Base-by-base conservation (phyloP, 2,113 vertebrate species). In the Ceuthmochares aereus region DNA sequence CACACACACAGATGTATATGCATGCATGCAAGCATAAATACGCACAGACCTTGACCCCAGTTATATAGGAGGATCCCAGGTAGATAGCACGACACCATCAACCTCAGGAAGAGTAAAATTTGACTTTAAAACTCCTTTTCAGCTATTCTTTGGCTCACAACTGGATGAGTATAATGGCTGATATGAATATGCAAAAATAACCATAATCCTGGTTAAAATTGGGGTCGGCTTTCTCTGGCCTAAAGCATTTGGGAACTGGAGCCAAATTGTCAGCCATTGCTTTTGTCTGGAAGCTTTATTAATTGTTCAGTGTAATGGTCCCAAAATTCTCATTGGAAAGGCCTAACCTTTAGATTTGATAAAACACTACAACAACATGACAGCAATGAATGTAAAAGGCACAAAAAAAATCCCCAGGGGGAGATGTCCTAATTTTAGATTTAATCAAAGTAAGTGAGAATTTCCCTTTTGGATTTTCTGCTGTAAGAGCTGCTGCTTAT, bases 171-270 rank as follows among this genome's bases (percentile, higher is more conserved):
- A 34, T 72, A 29, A 49, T 60, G 29, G 22, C 8, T n/a, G 7
- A 32, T 79, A 37, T 87, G 55, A 88, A 88, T 72, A 77, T 84
- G 18, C 4, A 59, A 49, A 54, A 95, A 85, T 82, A 62, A 43
- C 43, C 54, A 25, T 62, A 94, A 79, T 32, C 16, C 56, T 58
- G 9, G 8, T 67, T 63, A 22, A 91, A 36, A 79, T 66, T 67
- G 67, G 25, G 26, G 47, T 70, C 56, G 5, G 7, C 45, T 76
- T 87, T 63, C 67, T 43, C 27, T 89, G n/a, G 23, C 64, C 80
- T 81, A 51, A 63, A 13, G 40, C 20, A 3, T 80, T 86, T 74
- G 55, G n/a, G 19, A 77, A 21, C 34, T 34, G 37, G 42, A 96
- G 58, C 22, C 67, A 84, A 83, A 66, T 56, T 67, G 12, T 42